These are phyloP conservation scores for Beroe ovata DNA, from an alignment of 37 sponge, comb jelly and placozoan genomes.

Conservation along the genomic window DNA sequence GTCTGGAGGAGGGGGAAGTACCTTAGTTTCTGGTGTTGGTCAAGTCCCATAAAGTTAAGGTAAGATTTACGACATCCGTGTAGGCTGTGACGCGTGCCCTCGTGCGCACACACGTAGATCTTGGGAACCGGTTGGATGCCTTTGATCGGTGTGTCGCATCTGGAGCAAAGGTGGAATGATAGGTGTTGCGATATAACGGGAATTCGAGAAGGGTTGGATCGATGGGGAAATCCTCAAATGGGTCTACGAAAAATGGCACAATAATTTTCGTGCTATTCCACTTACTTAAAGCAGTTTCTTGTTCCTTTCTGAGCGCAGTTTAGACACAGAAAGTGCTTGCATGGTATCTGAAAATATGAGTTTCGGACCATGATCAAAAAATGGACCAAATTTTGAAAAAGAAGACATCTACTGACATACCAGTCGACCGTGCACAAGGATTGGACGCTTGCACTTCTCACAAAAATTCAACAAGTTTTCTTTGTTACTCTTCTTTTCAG, in stretches of 20 bases:
- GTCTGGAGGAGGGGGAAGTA: constrained; percentile 10
- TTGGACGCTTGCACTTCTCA: constrained; percentile 60
- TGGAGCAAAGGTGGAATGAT: not conserved
- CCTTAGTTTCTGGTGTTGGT: constrained; percentile 67
- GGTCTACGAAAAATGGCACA: not conserved
- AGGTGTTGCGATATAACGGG: not conserved
- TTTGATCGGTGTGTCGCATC: constrained; percentile 61
- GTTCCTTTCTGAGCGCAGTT: constrained; percentile 63
- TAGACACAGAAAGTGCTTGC: constrained; percentile 63
- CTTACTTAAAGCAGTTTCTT: constrained; percentile 57
- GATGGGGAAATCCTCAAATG: not conserved
- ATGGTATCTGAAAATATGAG: constrained; percentile 32
- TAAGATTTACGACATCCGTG: constrained; percentile 57
- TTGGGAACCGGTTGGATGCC: constrained; percentile 64
- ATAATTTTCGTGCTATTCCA: not conserved
- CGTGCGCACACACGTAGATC: constrained; percentile 62
- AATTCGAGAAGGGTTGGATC: not conserved
- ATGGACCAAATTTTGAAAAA: too few species aligned
- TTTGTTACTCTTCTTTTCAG: constrained; percentile 50
- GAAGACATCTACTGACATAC: not conserved
- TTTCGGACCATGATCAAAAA: too few species aligned
- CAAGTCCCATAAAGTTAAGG: constrained; percentile 48
- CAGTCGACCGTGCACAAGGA: constrained; percentile 51
- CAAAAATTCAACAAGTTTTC: constrained; percentile 54
- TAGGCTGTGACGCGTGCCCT: constrained; percentile 51